Evolutionary conservation across 2,888 invertebrate genomes (phyloP).

Genomic region (Octonoba sinensis): DNA sequence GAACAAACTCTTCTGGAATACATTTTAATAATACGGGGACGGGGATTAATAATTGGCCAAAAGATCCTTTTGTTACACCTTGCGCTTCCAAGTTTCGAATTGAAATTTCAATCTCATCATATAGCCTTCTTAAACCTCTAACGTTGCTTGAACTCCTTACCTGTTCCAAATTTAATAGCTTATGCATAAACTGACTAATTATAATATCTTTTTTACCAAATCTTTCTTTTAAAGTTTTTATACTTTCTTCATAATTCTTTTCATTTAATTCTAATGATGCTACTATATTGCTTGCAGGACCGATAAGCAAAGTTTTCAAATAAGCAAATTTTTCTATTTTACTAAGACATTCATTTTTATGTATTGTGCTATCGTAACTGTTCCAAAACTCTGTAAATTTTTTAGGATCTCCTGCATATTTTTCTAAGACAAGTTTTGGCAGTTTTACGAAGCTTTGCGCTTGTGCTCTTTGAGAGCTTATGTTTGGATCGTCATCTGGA

Average conservation of each 20-base stretch:
- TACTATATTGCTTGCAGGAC: neutral
- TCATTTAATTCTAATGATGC: neutral
- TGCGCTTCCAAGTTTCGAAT: neutral
- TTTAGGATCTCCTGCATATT: neutral
- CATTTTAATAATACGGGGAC: neutral
- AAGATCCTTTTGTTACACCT: neutral
- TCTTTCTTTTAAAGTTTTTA: neutral
- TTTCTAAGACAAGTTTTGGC: neutral
- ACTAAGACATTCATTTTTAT: neutral
- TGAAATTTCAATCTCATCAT: neutral
- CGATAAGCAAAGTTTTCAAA: neutral
- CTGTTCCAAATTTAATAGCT: neutral
- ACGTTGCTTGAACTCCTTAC: neutral
- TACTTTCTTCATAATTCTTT: neutral
- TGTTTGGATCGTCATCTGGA: no score
- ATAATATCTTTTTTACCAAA: conserved; percentile 10
- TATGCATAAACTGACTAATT: neutral
- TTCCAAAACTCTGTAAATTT: neutral
- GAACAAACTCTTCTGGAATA: neutral
- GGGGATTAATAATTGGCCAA: neutral
- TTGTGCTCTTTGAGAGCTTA: no score
- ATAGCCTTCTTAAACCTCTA: neutral
- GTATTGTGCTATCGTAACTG: neutral
- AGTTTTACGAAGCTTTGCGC: no score
- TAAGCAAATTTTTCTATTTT: neutral